These are phyloP conservation scores for Molossus alvarezi DNA, from an alignment of 2,797 vertebrate genomes.

Conservation along the genomic window DNA sequence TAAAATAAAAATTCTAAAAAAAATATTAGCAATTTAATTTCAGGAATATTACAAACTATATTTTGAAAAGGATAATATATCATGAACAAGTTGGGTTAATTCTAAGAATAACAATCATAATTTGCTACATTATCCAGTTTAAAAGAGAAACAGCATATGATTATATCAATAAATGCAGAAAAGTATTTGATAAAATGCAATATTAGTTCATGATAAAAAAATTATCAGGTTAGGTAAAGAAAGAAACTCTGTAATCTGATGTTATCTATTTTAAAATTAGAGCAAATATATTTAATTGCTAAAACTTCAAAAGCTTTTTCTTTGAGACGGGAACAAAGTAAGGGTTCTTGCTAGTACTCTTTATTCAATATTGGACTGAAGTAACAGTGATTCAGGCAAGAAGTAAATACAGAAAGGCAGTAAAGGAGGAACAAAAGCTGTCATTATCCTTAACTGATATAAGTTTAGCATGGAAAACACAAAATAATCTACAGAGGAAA, in stretches of 20 bases:
- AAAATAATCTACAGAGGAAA: slow-evolving; percentile 1
- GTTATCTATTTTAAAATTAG: neutral
- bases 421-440: neutral
- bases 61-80: neutral
- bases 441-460: neutral
- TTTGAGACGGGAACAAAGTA: neutral
- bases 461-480: neutral
- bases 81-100: neutral
- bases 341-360: neutral
- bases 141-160: neutral
- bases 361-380: neutral
- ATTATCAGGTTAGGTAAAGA: neutral
- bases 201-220: neutral
- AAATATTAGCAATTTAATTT: neutral
- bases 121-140: neutral
- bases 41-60: neutral
- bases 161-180: neutral
- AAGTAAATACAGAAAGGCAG: neutral
- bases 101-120: neutral
- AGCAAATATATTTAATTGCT: neutral
- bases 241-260: slow-evolving; percentile 4
- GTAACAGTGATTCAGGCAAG: neutral
- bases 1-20: neutral
- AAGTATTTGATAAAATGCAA: neutral
- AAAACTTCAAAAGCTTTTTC: neutral